Percentiles rank a stretch among this genome's conserved stretches.
phyloP scores from a whole-genome alignment of 2,113 vertebrate genomes.

The Redunca redunca region DNA sequence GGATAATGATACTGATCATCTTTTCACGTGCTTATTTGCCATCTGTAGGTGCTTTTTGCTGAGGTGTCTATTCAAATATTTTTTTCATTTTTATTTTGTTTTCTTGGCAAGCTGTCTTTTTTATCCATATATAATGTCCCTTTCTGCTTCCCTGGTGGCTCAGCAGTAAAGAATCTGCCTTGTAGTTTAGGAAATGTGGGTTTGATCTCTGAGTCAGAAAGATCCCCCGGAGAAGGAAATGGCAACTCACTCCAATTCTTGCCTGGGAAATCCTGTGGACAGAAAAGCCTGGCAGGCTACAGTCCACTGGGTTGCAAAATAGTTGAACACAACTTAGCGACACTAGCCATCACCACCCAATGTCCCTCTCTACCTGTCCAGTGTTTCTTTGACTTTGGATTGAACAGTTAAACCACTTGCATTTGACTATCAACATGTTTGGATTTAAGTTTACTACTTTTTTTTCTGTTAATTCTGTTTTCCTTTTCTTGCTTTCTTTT shows the following conservation, averaged over 20 bases:
- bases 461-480: neutral
- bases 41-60: neutral
- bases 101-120: neutral
- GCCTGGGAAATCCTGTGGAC: neutral
- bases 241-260: neutral
- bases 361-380: neutral
- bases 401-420: neutral
- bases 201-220: neutral
- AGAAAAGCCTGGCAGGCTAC: neutral
- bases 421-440: neutral
- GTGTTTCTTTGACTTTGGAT: neutral
- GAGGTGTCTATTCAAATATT: neutral
- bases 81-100: neutral
- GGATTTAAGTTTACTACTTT: neutral
- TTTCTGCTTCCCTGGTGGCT: neutral
- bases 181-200: neutral
- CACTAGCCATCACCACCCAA: neutral
- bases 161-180: neutral
- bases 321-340: fast-evolving
- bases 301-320: neutral
- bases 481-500: neutral
- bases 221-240: neutral
- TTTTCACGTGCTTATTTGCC: neutral
- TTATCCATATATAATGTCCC: neutral
- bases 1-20: neutral